Evolutionary conservation across 2,888 invertebrate genomes (phyloP).

Genomic region (Meliscaeva auricollis): DNA sequence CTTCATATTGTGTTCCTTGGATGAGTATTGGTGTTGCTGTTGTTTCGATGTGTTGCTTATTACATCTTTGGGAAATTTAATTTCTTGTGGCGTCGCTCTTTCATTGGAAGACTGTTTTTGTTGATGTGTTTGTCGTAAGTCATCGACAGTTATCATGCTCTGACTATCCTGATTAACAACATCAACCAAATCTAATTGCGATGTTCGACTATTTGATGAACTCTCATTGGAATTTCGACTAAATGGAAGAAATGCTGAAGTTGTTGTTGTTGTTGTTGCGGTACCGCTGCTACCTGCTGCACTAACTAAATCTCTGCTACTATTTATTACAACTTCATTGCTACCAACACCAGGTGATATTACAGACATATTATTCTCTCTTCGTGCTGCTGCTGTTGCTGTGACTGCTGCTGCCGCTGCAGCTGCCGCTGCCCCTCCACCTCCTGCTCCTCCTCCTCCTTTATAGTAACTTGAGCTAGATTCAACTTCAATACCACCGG

Average conservation of each 20-base stretch:
- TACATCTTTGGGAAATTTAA: slow-evolving; percentile 45
- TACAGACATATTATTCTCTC: slow-evolving; percentile 35
- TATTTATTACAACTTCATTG: slow-evolving; percentile 44
- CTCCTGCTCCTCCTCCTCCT: slow-evolving; percentile 32
- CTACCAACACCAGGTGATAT: slow-evolving; percentile 24
- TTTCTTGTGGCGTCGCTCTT: slow-evolving; percentile 20
- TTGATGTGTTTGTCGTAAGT: slow-evolving; percentile 62
- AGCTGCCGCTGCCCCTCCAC: background rate
- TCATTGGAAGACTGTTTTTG: slow-evolving; percentile 63
- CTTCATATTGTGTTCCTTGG: slow-evolving; percentile 36
- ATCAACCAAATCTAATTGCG: slow-evolving; percentile 79
- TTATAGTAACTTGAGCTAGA: slow-evolving; percentile 60
- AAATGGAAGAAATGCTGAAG: slow-evolving; percentile 64
- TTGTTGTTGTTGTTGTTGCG: slow-evolving; percentile 8
- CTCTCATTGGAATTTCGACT: slow-evolving; percentile 78
- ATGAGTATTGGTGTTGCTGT: slow-evolving; percentile 36
- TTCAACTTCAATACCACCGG: slow-evolving; percentile 61
- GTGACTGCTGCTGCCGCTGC: too few species aligned
- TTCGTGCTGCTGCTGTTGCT: background rate
- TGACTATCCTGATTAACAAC: slow-evolving; percentile 75
- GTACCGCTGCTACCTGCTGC: slow-evolving; percentile 8
- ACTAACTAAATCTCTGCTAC: slow-evolving; percentile 46
- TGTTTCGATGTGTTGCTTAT: slow-evolving; percentile 40
- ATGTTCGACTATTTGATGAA: slow-evolving; percentile 80
- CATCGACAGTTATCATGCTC: slow-evolving; percentile 72